phyloP scores from a whole-genome alignment of 2,888 invertebrate genomes.

The Campoletis raptor region DNA sequence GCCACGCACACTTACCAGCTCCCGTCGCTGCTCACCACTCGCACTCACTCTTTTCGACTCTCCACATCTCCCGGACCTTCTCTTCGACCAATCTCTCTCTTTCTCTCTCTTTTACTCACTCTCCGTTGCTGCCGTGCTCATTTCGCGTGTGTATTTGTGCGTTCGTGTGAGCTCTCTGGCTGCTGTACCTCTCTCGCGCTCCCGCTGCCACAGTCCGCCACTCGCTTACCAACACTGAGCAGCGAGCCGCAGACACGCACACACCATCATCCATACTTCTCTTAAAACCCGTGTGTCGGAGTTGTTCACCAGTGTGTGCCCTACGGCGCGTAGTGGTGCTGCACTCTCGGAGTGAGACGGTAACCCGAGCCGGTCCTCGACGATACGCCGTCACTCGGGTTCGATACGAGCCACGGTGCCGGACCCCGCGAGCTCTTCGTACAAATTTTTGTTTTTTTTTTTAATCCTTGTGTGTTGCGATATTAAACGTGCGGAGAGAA shows the following conservation, averaged over 20 bases:
- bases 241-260: slow-evolving; percentile 44
- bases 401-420: slow-evolving; percentile 71
- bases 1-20: slow-evolving; percentile 54
- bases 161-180: slow-evolving; percentile 52
- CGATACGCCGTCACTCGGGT: slow-evolving; percentile 71
- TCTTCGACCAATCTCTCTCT: slow-evolving; percentile 35
- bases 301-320: slow-evolving; percentile 68
- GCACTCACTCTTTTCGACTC: slow-evolving; percentile 57
- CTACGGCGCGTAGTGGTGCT: slow-evolving; percentile 72
- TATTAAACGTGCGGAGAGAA: slow-evolving; percentile 24
- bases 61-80: slow-evolving; percentile 54
- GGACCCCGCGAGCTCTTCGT: slow-evolving; percentile 63
- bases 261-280: slow-evolving; percentile 55
- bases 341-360: slow-evolving; percentile 72
- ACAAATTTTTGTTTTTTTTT: slow-evolving; percentile 7
- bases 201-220: slow-evolving; percentile 45
- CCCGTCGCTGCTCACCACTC: slow-evolving; percentile 45
- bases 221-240: slow-evolving; percentile 37
- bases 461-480: background rate
- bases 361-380: slow-evolving; percentile 71
- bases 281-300: slow-evolving; percentile 69
- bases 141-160: slow-evolving; percentile 38
- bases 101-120: slow-evolving; percentile 23
- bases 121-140: slow-evolving; percentile 50
- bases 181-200: slow-evolving; percentile 56